Percentiles rank a stretch among this genome's conserved stretches.
Conservation (phyloP, 2,797 vertebrate species). For the Pseudocheirus occidentalis region DNA sequence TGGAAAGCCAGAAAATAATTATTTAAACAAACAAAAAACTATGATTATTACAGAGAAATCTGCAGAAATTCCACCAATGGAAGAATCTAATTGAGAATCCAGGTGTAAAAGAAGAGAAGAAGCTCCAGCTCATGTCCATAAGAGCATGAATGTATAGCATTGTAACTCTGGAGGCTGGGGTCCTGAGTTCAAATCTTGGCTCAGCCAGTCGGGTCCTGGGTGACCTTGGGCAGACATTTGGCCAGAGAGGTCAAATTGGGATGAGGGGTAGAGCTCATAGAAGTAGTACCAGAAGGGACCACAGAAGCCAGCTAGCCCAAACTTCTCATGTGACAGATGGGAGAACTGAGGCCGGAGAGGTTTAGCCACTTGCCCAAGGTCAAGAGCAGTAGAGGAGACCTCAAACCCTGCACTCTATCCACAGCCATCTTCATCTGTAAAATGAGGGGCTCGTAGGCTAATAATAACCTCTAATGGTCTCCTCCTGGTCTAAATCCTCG, state of each 20-base stretch:
- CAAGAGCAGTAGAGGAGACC: neutral
- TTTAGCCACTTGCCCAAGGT: neutral
- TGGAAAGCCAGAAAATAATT: conserved; percentile 52
- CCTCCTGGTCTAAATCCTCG: neutral
- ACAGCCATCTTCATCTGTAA: neutral
- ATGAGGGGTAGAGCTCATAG: too few relatives aligned
- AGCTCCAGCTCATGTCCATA: neutral
- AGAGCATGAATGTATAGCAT: too few relatives aligned
- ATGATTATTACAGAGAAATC: neutral
- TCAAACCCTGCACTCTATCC: neutral
- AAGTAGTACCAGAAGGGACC: too few relatives aligned
- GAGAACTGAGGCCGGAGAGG: neutral
- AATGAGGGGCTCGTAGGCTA: neutral
- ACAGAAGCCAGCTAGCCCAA: neutral
- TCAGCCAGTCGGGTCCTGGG: neutral
- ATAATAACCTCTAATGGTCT: neutral
- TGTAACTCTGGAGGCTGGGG: too few relatives aligned
- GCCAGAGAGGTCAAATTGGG: too few relatives aligned
- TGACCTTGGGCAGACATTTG: too few relatives aligned
- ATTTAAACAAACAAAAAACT: conserved; percentile 54
- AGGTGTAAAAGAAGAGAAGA: neutral
- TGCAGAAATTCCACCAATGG: neutral
- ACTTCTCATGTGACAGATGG: too few relatives aligned
- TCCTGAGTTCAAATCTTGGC: too few relatives aligned
- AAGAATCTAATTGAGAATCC: neutral